Evolutionary conservation across 2,113 vertebrate genomes (phyloP), one percentile per base, ranked within the genome.

Genomic region (Ceratotherium simum): DNA sequence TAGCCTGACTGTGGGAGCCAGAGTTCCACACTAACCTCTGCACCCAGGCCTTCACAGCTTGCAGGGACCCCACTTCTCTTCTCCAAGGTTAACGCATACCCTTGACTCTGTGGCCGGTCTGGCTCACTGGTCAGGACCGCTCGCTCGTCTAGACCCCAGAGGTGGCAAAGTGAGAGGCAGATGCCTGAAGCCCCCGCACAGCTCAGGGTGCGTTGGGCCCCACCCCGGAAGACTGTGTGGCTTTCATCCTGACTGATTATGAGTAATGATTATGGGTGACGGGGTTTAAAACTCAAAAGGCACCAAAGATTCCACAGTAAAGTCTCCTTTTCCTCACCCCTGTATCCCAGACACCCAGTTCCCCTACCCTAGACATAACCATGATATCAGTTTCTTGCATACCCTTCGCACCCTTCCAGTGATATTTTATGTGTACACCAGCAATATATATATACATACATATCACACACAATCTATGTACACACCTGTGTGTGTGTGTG

Each of bases 151-250:
- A 25, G n/a, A 64, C 1, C 33, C 29, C 33, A 58, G 86, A 39
- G 31, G 23, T 0, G 1, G 21, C 54, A 8, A 21, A 72, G 62
- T 2, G 1, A 67, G 58, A 6, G 29, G 64, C 33, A 6, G 62
- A 23, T 31, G 56, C 27, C 27, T 0, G 0, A 27, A 48, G 76
- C 46, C 7, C 23, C 27, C 0, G 2, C 8, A 1, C 13, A 10
- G 42, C 79, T 54, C 62, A 6, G 54, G 29, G 4, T 39, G 23
- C 39, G 25, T 33, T 0, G 2, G 14, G 23, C 5, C 54, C 11
- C 21, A 31, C n/a, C 73, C 16, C 8, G 1, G n/a, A 17, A 64
- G 36, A 6, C 25, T 27, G 42, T 2, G 9, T 1, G 70, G 27
- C 33, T 72, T 48, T 42, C 51, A 23, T 14, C 25, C 29, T 2